Percentiles rank a stretch among this genome's conserved stretches.
Evolutionary conservation across 2,113 vertebrate species (phyloP).

Genomic region (Lepisosteus oculatus): DNA sequence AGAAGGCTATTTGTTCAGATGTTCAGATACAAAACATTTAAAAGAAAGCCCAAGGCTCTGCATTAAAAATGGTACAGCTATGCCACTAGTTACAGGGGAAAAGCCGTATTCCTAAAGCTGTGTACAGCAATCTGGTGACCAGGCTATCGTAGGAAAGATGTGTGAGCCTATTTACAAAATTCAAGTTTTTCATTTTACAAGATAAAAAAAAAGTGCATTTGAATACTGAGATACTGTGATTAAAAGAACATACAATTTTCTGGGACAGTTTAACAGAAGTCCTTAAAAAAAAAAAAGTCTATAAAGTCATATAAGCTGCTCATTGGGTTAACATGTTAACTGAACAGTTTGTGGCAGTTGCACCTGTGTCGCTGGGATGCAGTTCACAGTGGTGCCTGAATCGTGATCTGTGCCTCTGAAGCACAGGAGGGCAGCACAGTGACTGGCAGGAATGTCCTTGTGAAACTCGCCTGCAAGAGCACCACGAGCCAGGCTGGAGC

Average conservation of each 20-base stretch:
- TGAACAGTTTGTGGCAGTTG: too few species aligned
- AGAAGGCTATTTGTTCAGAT: too few species aligned
- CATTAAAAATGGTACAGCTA: neutral
- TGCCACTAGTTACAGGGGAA: neutral
- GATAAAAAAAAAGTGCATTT: constrained; percentile 54
- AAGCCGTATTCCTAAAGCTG: neutral
- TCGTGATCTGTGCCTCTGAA: too few species aligned
- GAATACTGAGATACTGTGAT: constrained; percentile 16
- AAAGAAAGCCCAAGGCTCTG: neutral
- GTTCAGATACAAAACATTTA: neutral
- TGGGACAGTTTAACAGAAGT: too few species aligned
- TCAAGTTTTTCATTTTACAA: constrained; percentile 52
- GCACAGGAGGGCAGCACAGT: too few species aligned
- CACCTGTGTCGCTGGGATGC: neutral
- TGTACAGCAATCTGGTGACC: neutral
- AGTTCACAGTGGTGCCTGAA: neutral
- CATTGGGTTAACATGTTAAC: too few species aligned
- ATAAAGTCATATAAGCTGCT: too few species aligned
- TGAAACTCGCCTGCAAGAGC: too few species aligned
- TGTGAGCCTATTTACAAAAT: constrained; percentile 50
- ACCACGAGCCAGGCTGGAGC: too few species aligned
- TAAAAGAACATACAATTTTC: neutral
- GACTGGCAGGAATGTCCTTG: too few species aligned
- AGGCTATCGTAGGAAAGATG: neutral
- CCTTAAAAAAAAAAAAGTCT: too few species aligned